Evolutionary conservation across 2,113 vertebrate genomes (phyloP).

Genomic region (Ariopsis seemanni): DNA sequence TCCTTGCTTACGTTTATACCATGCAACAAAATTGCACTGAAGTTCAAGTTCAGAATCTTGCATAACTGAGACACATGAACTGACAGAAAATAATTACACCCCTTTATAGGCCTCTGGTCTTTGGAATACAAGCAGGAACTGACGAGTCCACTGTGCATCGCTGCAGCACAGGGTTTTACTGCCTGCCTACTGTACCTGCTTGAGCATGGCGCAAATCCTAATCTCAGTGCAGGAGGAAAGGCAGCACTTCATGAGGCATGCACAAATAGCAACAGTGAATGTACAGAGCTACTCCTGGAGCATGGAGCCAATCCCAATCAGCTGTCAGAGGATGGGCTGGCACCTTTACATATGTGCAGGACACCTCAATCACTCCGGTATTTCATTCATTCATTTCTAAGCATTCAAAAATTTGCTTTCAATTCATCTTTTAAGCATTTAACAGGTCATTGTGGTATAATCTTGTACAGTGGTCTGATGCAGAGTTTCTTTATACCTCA

Average conservation of each 20-base stretch:
- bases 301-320: slow-evolving; percentile 71
- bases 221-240: slow-evolving; percentile 66
- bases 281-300: slow-evolving; percentile 71
- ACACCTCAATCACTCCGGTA: slow-evolving; percentile 55
- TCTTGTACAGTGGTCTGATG: background rate
- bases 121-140: slow-evolving; percentile 76
- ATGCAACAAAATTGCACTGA: too few species aligned
- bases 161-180: slow-evolving; percentile 64
- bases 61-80: background rate
- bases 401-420: background rate
- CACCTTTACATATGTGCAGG: slow-evolving; percentile 74
- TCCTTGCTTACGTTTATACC: background rate
- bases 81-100: background rate
- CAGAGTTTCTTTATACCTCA: background rate
- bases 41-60: too few species aligned
- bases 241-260: slow-evolving; percentile 76
- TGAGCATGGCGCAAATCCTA: slow-evolving; percentile 57
- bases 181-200: slow-evolving; percentile 73
- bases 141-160: slow-evolving; percentile 73
- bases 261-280: slow-evolving; percentile 58
- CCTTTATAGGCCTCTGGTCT: slow-evolving; percentile 74
- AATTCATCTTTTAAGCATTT: background rate
- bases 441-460: background rate
- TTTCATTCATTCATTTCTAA: background rate
- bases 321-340: slow-evolving; percentile 59